These are phyloP conservation scores for Grammomys dolichurus DNA, from an alignment of 2,113 vertebrate genomes.

Conservation along the genomic window DNA sequence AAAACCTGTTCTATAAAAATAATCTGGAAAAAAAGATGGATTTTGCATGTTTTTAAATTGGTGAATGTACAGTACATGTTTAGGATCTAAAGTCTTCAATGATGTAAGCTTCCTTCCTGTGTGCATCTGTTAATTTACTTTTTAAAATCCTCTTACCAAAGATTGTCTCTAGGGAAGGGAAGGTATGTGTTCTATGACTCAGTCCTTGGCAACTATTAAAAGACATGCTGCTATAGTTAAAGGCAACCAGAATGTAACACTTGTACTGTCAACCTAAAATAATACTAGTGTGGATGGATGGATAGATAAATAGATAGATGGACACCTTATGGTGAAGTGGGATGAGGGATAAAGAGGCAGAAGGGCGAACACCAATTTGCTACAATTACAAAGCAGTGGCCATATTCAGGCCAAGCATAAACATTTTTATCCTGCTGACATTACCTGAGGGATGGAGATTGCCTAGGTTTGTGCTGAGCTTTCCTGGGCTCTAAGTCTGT, in stretches of 20 bases:
- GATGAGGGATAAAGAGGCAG: background rate
- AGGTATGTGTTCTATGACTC: constrained; percentile 66
- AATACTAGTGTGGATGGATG: constrained; percentile 13
- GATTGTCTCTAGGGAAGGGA: constrained; percentile 54
- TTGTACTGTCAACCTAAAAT: constrained; percentile 15
- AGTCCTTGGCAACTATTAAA: constrained; percentile 65
- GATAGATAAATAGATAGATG: background rate
- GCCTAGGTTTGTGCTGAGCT: background rate
- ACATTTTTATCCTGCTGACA: constrained; percentile 21
- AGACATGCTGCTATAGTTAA: constrained; percentile 47
- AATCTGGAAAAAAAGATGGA: constrained; percentile 57
- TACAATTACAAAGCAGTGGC: background rate
- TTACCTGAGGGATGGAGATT: background rate
- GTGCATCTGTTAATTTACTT: constrained; percentile 20
- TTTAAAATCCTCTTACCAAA: background rate
- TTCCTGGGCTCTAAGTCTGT: background rate
- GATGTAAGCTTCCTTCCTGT: constrained; percentile 55
- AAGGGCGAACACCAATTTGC: constrained; percentile 1
- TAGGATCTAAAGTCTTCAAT: background rate
- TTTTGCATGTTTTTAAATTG: constrained; percentile 67
- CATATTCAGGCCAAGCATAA: background rate
- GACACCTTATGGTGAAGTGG: background rate
- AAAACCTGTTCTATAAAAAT: constrained; percentile 51
- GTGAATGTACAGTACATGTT: background rate
- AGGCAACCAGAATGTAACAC: background rate